Evolutionary conservation across 2,797 vertebrate species (phyloP).

Genomic region (Alfaro cultratus): DNA sequence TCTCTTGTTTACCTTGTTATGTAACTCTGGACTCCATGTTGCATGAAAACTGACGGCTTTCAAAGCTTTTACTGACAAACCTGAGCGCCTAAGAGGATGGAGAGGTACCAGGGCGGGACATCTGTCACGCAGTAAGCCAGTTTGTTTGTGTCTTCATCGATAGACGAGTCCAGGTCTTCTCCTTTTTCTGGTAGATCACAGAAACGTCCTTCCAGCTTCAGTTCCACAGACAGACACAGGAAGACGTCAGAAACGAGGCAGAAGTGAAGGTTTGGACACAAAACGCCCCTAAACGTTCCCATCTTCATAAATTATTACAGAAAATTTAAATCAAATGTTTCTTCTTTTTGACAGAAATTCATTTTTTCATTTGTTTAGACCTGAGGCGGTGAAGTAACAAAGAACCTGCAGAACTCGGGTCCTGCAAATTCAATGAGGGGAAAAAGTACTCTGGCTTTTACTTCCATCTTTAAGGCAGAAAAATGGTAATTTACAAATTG

Average conservation of each 20-base stretch:
- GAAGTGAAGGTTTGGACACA: not conserved
- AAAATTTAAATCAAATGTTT: not conserved
- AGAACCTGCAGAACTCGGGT: not conserved
- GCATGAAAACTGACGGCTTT: not conserved
- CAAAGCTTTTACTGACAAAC: conserved; percentile 66
- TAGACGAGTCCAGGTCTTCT: conserved; percentile 35
- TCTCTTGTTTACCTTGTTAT: conserved; percentile 27
- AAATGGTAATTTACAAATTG: not conserved
- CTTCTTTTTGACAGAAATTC: not conserved
- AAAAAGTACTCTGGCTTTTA: not conserved
- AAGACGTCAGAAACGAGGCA: not conserved
- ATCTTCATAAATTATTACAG: not conserved
- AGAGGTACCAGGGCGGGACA: conserved; percentile 93
- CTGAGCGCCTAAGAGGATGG: conserved; percentile 94
- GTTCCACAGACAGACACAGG: conserved; percentile 7
- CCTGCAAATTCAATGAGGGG: not conserved
- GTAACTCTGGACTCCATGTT: not conserved
- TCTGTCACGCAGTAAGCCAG: conserved; percentile 89
- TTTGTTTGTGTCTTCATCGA: conserved; percentile 59
- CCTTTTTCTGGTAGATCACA: conserved; percentile 56
- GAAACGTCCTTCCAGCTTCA: conserved; percentile 79
- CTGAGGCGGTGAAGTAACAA: not conserved
- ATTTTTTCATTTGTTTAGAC: not conserved
- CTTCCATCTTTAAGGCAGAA: not conserved
- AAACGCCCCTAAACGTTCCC: not conserved